A percentile compares a stretch with the other conserved stretches of the same genome.
These are phyloP conservation scores for Lithophane semibrunnea DNA, from an alignment of 2,888 invertebrate species.

Conservation along the genomic window DNA sequence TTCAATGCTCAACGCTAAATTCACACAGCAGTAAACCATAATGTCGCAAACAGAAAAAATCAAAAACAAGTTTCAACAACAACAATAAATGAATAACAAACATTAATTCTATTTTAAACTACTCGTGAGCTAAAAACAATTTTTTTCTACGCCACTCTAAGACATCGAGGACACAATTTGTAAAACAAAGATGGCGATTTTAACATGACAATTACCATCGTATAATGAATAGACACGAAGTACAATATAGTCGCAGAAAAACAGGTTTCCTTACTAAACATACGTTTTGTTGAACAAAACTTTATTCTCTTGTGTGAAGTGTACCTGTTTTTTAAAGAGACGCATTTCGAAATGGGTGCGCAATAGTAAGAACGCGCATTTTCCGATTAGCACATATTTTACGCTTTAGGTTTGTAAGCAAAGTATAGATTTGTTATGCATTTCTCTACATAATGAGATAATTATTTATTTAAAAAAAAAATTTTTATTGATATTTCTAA, in stretches of 20 bases:
- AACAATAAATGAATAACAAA: conserved; percentile 21
- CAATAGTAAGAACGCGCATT: conserved; percentile 25
- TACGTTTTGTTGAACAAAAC: conserved; percentile 74
- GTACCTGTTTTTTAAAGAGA: conserved; percentile 57
- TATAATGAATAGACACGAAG: conserved; percentile 82
- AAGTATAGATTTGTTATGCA: not conserved
- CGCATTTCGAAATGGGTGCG: conserved; percentile 51
- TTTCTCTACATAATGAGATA: not conserved
- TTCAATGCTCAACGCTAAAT: conserved; percentile 9
- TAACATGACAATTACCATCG: conserved; percentile 85
- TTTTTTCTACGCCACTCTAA: conserved; percentile 61
- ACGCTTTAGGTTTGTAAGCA: not conserved
- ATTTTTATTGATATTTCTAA: not conserved
- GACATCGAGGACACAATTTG: conserved; percentile 84
- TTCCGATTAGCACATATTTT: conserved; percentile 33
- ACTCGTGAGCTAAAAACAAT: conserved; percentile 62
- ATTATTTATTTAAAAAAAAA: not conserved
- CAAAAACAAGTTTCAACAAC: conserved; percentile 1
- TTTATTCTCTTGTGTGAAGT: conserved; percentile 64
- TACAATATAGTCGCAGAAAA: conserved; percentile 86
- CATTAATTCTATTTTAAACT: conserved; percentile 47
- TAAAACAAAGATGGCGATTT: conserved; percentile 87
- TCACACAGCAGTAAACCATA: not conserved
- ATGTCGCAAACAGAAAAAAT: not conserved
- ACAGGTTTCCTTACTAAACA: conserved; percentile 84